phyloP scores from a whole-genome alignment of 2,113 vertebrate species.

The Climacteris rufus region DNA sequence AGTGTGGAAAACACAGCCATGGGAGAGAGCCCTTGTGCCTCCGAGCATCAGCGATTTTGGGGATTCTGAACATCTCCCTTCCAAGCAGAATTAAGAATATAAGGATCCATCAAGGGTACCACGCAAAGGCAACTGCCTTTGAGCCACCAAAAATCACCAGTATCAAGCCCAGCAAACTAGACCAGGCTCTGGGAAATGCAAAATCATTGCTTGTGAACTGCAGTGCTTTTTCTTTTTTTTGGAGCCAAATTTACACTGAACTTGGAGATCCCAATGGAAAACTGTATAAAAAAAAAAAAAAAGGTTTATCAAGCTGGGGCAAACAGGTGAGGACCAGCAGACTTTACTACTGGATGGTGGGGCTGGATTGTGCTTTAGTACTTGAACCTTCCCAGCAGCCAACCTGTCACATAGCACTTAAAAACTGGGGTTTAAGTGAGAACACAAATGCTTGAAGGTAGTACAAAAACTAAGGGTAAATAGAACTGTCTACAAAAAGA shows the following conservation, averaged over 20 bases:
- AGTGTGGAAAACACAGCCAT: rapidly evolving
- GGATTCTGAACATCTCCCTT: not conserved
- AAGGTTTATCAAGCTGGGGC: not conserved
- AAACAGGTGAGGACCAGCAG: not conserved
- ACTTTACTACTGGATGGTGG: not conserved
- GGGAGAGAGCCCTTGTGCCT: not conserved
- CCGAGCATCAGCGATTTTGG: not conserved
- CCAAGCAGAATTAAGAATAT: not conserved
- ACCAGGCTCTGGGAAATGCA: not conserved
- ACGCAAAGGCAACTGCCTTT: not conserved
- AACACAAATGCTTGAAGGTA: not conserved
- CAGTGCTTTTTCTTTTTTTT: not conserved
- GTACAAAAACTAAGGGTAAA: not conserved
- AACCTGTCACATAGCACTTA: rapidly evolving
- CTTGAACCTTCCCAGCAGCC: not conserved
- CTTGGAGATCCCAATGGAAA: not conserved
- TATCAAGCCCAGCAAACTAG: not conserved
- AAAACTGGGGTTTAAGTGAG: not conserved
- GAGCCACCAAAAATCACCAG: not conserved
- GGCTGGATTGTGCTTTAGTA: not conserved
- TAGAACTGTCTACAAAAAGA: not conserved
- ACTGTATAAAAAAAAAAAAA: too few relatives aligned
- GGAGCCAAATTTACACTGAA: not conserved
- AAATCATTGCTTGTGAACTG: not conserved
- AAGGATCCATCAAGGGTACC: not conserved